Percentiles rank a stretch among this genome's conserved stretches.
These are phyloP conservation scores for Nixonia krombeini DNA, from an alignment of 1,140 invertebrate genomes.

Conservation along the genomic window DNA sequence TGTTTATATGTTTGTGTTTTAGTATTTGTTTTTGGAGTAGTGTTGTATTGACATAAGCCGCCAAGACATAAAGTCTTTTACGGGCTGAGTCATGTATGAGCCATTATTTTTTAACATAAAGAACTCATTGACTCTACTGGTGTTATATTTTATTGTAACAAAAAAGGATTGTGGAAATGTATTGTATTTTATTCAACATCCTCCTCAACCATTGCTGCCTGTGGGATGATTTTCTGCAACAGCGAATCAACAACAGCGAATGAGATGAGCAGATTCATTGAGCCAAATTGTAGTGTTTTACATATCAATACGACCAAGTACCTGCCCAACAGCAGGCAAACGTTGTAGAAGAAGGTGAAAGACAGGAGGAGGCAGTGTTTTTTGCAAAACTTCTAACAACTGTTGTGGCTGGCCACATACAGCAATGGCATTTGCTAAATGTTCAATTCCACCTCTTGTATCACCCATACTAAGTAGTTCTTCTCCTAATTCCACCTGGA, in stretches of 20 bases:
- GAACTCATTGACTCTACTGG: too few species aligned
- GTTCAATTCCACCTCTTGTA: slow-evolving; percentile 91
- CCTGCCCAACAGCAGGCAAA: slow-evolving; percentile 78
- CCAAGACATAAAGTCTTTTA: too few species aligned
- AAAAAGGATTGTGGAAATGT: slow-evolving; percentile 48
- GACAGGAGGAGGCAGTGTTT: slow-evolving; percentile 92
- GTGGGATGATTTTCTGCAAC: slow-evolving; percentile 62
- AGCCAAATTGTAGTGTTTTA: slow-evolving; percentile 19
- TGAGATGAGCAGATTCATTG: slow-evolving; percentile 10
- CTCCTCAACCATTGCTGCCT: slow-evolving; percentile 64
- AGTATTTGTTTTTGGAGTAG: too few species aligned
- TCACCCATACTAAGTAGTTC: slow-evolving; percentile 89
- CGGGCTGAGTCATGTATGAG: too few species aligned
- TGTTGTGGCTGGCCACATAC: slow-evolving; percentile 96
- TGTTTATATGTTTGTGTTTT: too few species aligned
- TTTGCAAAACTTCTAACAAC: slow-evolving; percentile 90
- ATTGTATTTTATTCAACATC: slow-evolving; percentile 64
- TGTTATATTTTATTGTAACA: slow-evolving; percentile 49
- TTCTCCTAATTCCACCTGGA: slow-evolving; percentile 88
- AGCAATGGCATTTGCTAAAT: slow-evolving; percentile 94
- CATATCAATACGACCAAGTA: slow-evolving; percentile 56
- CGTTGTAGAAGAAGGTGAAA: slow-evolving; percentile 90
- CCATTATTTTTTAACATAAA: too few species aligned
- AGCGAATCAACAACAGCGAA: slow-evolving; percentile 36
- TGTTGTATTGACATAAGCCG: too few species aligned